Conservation (phyloP, 1,140 invertebrate species). For the Diorhabda sublineata region DNA sequence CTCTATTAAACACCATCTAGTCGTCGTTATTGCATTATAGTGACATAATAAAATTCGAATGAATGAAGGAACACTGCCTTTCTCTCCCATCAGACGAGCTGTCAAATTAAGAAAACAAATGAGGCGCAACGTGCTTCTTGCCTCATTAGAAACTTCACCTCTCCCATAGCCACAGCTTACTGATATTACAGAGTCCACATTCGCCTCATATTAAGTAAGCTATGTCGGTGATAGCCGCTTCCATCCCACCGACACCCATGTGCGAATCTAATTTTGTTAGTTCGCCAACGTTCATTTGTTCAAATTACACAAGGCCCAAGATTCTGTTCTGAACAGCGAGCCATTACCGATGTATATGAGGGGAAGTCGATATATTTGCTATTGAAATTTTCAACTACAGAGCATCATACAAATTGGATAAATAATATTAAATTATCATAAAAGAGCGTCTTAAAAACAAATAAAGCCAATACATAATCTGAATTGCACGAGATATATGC, state of each 20-base stretch:
- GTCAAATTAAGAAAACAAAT: conserved; percentile 24
- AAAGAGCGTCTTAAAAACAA: too few relatives aligned
- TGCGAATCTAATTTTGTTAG: conserved; percentile 50
- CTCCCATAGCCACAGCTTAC: conserved; percentile 7
- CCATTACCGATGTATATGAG: conserved; percentile 13
- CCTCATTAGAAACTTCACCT: conserved; percentile 20
- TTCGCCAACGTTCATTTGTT: conserved; percentile 48
- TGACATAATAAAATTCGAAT: too few relatives aligned
- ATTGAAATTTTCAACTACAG: too few relatives aligned
- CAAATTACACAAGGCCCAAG: conserved; percentile 45
- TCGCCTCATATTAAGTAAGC: conserved; percentile 12
- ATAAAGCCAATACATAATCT: too few relatives aligned
- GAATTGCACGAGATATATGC: too few relatives aligned
- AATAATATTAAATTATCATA: too few relatives aligned
- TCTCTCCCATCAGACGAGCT: neutral
- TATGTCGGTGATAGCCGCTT: neutral
- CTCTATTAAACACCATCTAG: too few relatives aligned
- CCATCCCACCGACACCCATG: conserved; percentile 36
- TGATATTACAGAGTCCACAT: neutral
- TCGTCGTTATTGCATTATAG: too few relatives aligned
- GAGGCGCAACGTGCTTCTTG: conserved; percentile 19
- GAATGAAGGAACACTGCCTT: neutral
- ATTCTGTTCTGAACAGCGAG: conserved; percentile 32
- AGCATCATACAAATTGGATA: too few relatives aligned
- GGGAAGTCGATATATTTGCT: too few relatives aligned